Evolutionary conservation across 2,888 invertebrate species (phyloP).

Genomic region (Drosophila prolongata): DNA sequence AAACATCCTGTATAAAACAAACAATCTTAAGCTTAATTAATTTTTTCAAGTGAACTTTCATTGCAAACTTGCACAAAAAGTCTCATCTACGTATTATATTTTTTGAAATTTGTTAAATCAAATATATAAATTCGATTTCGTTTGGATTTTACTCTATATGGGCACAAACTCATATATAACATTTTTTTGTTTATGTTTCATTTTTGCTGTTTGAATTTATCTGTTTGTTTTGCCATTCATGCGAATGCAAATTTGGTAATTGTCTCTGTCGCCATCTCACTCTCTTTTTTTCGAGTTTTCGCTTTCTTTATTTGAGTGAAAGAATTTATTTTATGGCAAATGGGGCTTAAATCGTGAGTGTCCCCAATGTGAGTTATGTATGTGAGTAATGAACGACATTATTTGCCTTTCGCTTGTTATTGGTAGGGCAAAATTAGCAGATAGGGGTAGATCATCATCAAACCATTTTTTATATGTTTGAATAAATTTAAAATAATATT

Average conservation of each 20-base stretch:
- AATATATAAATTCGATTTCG: constrained; percentile 68
- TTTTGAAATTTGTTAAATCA: constrained; percentile 76
- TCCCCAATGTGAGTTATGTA: constrained; percentile 51
- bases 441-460: constrained; percentile 6
- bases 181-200: constrained; percentile 62
- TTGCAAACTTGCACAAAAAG: constrained; percentile 59
- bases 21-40: no score
- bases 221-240: constrained; percentile 73
- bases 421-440: not conserved
- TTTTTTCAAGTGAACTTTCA: constrained; percentile 55
- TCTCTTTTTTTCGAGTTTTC: constrained; percentile 17
- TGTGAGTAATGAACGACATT: constrained; percentile 44
- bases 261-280: constrained; percentile 50
- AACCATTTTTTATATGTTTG: not conserved
- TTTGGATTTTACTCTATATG: constrained; percentile 27
- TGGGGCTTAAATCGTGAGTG: constrained; percentile 53
- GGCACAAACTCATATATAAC: constrained; percentile 9
- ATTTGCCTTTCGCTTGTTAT: not conserved
- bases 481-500: not conserved
- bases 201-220: constrained; percentile 74
- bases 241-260: constrained; percentile 75
- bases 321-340: constrained; percentile 65
- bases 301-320: constrained; percentile 64
- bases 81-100: constrained; percentile 66
- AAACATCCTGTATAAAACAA: no score